Base-by-base conservation (phyloP, 2,113 vertebrate species). In the Nerophis lumbriciformis region DNA sequence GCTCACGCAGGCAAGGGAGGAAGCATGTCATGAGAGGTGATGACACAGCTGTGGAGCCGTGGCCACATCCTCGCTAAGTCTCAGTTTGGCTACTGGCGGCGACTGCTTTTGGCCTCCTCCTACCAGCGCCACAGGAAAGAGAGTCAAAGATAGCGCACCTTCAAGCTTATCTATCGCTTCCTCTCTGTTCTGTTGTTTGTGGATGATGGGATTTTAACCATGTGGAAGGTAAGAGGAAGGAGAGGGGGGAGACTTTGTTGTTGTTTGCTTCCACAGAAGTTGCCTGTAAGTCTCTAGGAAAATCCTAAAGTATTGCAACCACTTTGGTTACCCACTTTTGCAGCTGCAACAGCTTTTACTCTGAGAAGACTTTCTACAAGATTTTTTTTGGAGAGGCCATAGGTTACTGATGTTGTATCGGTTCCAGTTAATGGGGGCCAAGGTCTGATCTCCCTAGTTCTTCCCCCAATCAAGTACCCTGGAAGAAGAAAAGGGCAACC, bases 181-280 rank as follows among this genome's bases (percentile, higher is more conserved):
- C 52, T 71, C 52, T 73, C 59, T 79, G 78, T 85, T 73, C 44
- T 57, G 80, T 80, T 83, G 73, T 81, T 69, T 69, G 81, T 77
- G 81, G 83, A 88, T 69, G 76, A 88, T 88, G 86, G 86, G 75
- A 85, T 84, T 83, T 80, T 88, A 88, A 85, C 83, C 86, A 88
- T 88, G 86, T 85, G 84, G 86, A 86, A 88, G 86, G 86, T 88
- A 88, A 86, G 83, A 52, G 8, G n/a, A 51, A n/a, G 51, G 12
- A 42, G 38, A 61, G 19, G 19, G 19, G 19, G 19, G 19, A 19
- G 61, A 11, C 56, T 66, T 56, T 70, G 28, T 62, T 70, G 28
- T 62, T 44, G 6, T 42, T 2, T 59, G 47, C 0, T 53, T 48
- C 13, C 35, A 44, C 38, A 59, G 11, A 49, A 38, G 14, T 15